These are phyloP conservation scores for Homarus gammarus DNA, from an alignment of 2,888 invertebrate genomes.

Conservation along the genomic window DNA sequence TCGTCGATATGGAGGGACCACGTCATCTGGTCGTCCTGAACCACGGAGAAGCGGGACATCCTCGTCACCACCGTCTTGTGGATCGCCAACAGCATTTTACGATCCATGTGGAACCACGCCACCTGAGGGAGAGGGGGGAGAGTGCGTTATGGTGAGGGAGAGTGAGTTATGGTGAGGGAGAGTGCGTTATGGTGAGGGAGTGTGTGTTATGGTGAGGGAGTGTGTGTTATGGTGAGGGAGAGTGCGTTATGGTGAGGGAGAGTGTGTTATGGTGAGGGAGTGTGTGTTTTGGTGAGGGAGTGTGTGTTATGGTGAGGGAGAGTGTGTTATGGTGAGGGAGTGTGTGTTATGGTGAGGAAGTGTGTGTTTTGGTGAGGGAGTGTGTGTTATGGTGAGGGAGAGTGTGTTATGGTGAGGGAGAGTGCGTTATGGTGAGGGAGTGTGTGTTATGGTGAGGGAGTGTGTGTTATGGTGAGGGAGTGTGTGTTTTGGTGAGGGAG, in stretches of 20 bases:
- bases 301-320: too few species aligned
- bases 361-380: too few species aligned
- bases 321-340: too few species aligned
- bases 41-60: constrained; percentile 86
- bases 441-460: too few species aligned
- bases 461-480: too few species aligned
- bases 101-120: constrained; percentile 96
- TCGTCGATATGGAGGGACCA: constrained; percentile 94
- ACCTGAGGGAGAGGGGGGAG: constrained; percentile 83
- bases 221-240: background rate
- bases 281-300: background rate
- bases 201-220: background rate
- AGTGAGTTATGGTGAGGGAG: background rate
- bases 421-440: too few species aligned
- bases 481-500: too few species aligned
- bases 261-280: background rate
- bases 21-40: constrained; percentile 94
- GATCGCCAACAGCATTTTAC: constrained; percentile 95
- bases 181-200: constrained; percentile 17
- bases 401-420: too few species aligned
- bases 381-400: too few species aligned
- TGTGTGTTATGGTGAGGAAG: too few species aligned
- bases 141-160: constrained; percentile 68
- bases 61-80: constrained; percentile 94
- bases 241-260: constrained; percentile 15